These are phyloP conservation scores for Cherax destructor DNA, from an alignment of 1,140 invertebrate genomes.

Conservation along the genomic window DNA sequence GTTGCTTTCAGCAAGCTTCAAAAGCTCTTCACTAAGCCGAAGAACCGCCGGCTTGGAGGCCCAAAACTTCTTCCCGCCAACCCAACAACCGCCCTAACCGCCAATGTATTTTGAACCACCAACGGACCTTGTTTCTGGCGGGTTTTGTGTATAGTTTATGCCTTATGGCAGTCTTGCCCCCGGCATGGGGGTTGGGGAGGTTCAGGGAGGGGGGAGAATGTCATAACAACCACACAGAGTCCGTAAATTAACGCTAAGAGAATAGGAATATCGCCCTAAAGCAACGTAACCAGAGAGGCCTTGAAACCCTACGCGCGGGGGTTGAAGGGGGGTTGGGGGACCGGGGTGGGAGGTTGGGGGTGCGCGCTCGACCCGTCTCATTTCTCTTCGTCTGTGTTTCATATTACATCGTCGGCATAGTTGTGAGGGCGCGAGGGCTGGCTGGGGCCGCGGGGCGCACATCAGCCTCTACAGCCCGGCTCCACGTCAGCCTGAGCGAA, in stretches of 20 bases:
- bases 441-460: background rate
- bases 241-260: slow-evolving; percentile 37
- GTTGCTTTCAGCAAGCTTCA: background rate
- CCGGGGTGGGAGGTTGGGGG: background rate
- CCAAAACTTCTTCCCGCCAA: background rate
- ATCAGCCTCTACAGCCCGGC: slow-evolving; percentile 9
- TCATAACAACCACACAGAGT: slow-evolving; percentile 33
- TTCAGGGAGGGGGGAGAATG: slow-evolving; percentile 1
- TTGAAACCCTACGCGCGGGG: slow-evolving; percentile 35
- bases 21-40: background rate
- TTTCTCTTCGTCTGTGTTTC: slow-evolving; percentile 34
- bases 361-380: slow-evolving; percentile 18
- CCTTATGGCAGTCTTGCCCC: slow-evolving; percentile 33
- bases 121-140: slow-evolving; percentile 6
- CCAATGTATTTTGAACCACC: slow-evolving; percentile 1
- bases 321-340: background rate
- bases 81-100: background rate
- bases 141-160: slow-evolving; percentile 31
- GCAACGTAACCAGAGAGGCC: slow-evolving; percentile 30
- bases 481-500: slow-evolving; percentile 27
- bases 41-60: background rate
- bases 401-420: slow-evolving; percentile 28
- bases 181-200: slow-evolving; percentile 3
- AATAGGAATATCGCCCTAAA: slow-evolving; percentile 41
- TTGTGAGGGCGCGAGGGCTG: background rate